Base-by-base conservation (phyloP, 2,888 invertebrate species). In the Papilio demoleus region DNA sequence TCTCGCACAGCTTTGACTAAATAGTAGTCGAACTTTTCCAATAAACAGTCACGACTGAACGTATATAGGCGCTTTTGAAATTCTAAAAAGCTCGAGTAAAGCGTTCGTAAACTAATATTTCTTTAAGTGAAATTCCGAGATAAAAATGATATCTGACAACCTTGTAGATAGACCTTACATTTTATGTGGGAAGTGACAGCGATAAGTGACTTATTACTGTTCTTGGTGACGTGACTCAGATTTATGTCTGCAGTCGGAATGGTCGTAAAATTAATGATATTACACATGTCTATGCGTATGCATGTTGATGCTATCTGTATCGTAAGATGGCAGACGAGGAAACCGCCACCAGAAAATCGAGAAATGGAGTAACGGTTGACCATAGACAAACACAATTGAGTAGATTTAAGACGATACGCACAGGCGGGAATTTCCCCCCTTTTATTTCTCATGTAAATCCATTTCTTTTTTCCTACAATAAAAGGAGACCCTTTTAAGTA, bases 181-280 rank as follows among this genome's bases (percentile, higher is more conserved):
- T 31, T 31, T 17, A 17, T 56, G 53, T 56, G 31, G 53, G 27
- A 56, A 56, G 53, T 31, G 53, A 56, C 31, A 1, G 31, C 24
- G n/a, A 24, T 27, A 56, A 56, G 31, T 56, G 53, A 31, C 27
- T 56, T 56, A 56, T 56, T 56, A 22, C 31, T n/a, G 31, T 56
- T 56, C 53, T 3, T 31, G 31, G 31, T 56, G 53, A 56, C 53
- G n/a, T 24, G 31, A 9, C 31, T 9, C 9, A 22, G 53, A 56
- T 56, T 56, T 56, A 56, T 31, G 53, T 31, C 24, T 24, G 53
- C 17, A 56, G 9, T 56, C n/a, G 53, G 53, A 17, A 56, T 17
- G 31, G n/a, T 56, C 53, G 53, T 56, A 31, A 56, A 56, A 56
- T 17, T 31, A 56, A 56, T n/a, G 31, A 27, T 12, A 56, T 53